phyloP scores from a whole-genome alignment of 2,113 vertebrate genomes.

The Chitala chitala region DNA sequence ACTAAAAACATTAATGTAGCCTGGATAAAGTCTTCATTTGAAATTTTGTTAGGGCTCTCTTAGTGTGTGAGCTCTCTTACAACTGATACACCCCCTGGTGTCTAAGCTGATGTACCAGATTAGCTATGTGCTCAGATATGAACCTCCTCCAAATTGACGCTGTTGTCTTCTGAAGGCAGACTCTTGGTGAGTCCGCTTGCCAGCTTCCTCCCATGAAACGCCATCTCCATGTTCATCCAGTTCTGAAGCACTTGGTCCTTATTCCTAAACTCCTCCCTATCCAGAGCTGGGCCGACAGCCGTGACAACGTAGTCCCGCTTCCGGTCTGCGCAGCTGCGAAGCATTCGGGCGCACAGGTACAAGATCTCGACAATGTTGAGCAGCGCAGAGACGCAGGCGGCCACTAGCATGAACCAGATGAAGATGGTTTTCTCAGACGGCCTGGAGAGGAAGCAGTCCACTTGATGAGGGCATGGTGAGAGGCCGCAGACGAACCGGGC shows the following conservation, averaged over 20 bases:
- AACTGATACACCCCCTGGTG: too few species aligned
- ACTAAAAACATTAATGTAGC: too few species aligned
- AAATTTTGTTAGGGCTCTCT: too few species aligned
- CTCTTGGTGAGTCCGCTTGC: constrained; percentile 34
- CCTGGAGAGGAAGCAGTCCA: constrained; percentile 94
- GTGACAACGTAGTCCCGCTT: constrained; percentile 63
- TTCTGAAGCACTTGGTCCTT: constrained; percentile 61
- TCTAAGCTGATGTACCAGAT: too few species aligned
- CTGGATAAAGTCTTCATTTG: too few species aligned
- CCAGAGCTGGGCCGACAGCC: constrained; percentile 47
- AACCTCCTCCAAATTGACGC: constrained; percentile 48
- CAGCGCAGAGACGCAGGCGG: constrained; percentile 80
- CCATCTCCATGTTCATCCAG: constrained; percentile 62
- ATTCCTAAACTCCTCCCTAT: constrained; percentile 49
- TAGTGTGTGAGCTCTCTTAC: too few species aligned
- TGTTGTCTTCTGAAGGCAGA: constrained; percentile 41
- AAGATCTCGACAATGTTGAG: constrained; percentile 83
- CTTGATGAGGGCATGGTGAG: constrained; percentile 84
- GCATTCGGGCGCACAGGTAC: constrained; percentile 78
- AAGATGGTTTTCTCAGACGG: constrained; percentile 93
- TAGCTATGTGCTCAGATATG: constrained; percentile 57
- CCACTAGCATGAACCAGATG: constrained; percentile 93
- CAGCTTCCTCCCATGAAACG: constrained; percentile 52
- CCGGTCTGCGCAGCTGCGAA: constrained; percentile 73
- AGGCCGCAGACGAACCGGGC: constrained; percentile 72